Percentiles rank a stretch among this genome's conserved stretches.
Evolutionary conservation across 2,797 vertebrate species (phyloP).

Genomic region (Paguma larvata): DNA sequence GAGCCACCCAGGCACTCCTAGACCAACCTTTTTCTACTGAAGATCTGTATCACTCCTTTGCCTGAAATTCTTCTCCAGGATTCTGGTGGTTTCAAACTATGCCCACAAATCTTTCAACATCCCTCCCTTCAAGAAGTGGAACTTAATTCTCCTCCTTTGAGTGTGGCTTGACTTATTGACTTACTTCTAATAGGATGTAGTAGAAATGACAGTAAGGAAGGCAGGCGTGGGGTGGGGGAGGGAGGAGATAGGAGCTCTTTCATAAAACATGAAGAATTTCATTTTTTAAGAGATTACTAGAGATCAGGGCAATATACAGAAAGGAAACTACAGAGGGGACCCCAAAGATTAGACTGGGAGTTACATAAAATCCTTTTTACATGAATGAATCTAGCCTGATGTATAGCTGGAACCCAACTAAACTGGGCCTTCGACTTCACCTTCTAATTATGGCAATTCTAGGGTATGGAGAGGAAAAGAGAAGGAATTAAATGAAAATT

Average conservation of each 20-base stretch:
- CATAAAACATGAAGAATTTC: neutral
- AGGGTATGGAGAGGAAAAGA: neutral
- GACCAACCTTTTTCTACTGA: neutral
- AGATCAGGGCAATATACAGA: constrained; percentile 36
- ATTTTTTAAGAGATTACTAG: neutral
- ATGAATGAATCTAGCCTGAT: neutral
- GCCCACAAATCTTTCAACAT: neutral
- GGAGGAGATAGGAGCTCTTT: neutral
- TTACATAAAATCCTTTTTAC: neutral
- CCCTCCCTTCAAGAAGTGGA: neutral
- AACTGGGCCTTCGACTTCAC: neutral
- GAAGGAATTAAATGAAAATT: constrained; percentile 16
- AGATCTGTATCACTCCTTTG: neutral
- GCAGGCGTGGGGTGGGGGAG: rapidly evolving
- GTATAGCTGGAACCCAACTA: neutral
- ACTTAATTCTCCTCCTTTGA: neutral
- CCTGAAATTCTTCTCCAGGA: constrained; percentile 10
- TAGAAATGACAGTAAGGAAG: neutral
- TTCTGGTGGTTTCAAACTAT: neutral
- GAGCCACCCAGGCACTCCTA: neutral
- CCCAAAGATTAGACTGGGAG: neutral
- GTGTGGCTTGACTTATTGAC: neutral
- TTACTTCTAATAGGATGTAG: neutral
- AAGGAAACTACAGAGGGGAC: neutral
- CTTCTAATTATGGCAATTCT: constrained; percentile 49